Evolutionary conservation across 2,113 vertebrate species (phyloP).

Genomic region (Actenoides lindsayi): DNA sequence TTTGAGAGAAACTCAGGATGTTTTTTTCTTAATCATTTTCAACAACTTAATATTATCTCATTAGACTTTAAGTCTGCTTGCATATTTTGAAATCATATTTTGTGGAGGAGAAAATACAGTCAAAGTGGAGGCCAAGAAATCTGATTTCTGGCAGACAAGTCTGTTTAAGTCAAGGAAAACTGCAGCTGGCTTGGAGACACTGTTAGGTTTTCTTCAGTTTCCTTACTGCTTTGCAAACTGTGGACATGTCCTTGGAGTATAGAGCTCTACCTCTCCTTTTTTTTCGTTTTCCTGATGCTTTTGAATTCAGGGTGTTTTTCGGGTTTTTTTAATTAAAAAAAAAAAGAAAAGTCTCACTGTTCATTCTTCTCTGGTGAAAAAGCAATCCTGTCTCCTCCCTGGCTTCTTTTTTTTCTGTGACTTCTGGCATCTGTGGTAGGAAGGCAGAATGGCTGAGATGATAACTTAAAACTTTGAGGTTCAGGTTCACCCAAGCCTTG

Average conservation of each 20-base stretch:
- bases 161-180: background rate
- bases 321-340: background rate
- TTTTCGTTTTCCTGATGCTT: background rate
- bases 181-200: background rate
- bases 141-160: background rate
- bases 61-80: background rate
- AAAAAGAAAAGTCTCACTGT: background rate
- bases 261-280: background rate
- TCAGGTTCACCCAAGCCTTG: background rate
- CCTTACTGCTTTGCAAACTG: background rate
- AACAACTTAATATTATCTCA: background rate
- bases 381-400: background rate
- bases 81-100: background rate
- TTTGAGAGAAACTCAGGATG: background rate
- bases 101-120: background rate
- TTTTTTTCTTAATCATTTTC: background rate
- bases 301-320: background rate
- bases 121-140: background rate
- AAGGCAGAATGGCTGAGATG: background rate
- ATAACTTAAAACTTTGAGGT: background rate
- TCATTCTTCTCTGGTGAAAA: background rate
- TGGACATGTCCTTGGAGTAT: fast-evolving
- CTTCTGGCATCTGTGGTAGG: background rate
- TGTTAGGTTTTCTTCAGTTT: background rate
- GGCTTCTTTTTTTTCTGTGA: background rate